Evolutionary conservation across 2,113 vertebrate genomes (phyloP).

Genomic region (Psittacara wagleri): DNA sequence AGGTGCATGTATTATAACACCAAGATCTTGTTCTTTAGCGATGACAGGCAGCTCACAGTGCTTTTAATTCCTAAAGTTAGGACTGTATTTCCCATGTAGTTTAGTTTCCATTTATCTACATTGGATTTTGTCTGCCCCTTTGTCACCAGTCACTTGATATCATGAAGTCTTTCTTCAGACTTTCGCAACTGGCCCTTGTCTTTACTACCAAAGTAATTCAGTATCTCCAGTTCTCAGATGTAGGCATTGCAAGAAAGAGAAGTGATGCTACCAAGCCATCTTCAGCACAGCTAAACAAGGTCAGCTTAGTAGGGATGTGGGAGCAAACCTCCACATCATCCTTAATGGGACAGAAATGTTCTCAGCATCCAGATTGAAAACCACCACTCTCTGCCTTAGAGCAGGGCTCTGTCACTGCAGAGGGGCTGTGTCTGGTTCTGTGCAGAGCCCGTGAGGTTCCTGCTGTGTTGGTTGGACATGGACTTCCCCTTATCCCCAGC

Average conservation of each 20-base stretch:
- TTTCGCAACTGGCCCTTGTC: background rate
- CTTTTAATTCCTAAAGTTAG: slow-evolving; percentile 36
- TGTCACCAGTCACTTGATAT: background rate
- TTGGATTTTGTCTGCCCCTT: slow-evolving; percentile 8
- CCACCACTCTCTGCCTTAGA: background rate
- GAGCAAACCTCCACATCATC: background rate
- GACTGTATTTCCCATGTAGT: background rate
- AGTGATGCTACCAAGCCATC: background rate
- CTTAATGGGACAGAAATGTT: background rate
- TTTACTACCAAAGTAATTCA: background rate
- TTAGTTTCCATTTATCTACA: background rate
- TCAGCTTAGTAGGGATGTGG: background rate
- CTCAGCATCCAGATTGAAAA: background rate
- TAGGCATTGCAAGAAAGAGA: background rate
- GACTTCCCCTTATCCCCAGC: background rate
- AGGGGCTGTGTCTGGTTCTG: background rate
- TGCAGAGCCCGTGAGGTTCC: background rate
- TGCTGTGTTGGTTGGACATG: background rate
- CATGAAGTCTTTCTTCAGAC: background rate
- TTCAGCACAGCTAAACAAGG: background rate
- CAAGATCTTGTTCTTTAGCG: slow-evolving; percentile 16
- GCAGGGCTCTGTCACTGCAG: no score
- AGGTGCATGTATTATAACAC: slow-evolving; percentile 16
- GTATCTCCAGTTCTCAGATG: background rate
- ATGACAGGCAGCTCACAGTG: slow-evolving; percentile 12